A percentile compares a stretch with the other conserved stretches of the same genome.
phyloP scores from a whole-genome alignment of 2,888 invertebrate genomes.

The Mythimna impura region DNA sequence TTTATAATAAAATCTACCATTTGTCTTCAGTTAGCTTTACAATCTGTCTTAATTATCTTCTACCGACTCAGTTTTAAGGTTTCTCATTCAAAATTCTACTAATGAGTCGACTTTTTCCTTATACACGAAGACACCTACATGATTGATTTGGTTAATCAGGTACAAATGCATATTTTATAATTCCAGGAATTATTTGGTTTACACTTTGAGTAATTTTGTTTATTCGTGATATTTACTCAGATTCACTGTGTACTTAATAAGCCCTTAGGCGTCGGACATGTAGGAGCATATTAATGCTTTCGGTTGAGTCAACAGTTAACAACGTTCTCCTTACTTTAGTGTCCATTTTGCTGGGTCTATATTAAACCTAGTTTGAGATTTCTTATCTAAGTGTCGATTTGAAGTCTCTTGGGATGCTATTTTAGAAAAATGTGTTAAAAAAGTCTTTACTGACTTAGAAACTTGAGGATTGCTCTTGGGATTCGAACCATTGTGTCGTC shows the following conservation, averaged over 20 bases:
- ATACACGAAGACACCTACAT: not conserved
- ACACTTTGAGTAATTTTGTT: not conserved
- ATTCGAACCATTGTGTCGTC: constrained; percentile 19
- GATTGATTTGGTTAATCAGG: not conserved
- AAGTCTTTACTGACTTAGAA: constrained; percentile 38
- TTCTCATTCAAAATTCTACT: constrained; percentile 26
- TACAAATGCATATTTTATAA: constrained; percentile 5
- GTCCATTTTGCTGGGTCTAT: not conserved
- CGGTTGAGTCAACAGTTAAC: constrained; percentile 1
- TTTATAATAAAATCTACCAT: too few relatives aligned
- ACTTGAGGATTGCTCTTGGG: constrained; percentile 37
- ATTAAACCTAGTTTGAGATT: constrained; percentile 29
- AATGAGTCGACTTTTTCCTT: not conserved
- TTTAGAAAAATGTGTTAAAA: constrained; percentile 38
- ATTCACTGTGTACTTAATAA: constrained; percentile 5
- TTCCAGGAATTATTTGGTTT: constrained; percentile 2
- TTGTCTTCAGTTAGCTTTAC: constrained; percentile 35
- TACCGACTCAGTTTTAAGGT: constrained; percentile 31
- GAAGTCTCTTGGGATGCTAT: constrained; percentile 33
- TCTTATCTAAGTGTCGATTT: constrained; percentile 35
- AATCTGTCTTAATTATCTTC: constrained; percentile 35
- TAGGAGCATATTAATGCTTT: constrained; percentile 9
- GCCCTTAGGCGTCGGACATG: not conserved
- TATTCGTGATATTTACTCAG: constrained; percentile 15
- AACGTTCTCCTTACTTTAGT: constrained; percentile 8